These are phyloP conservation scores for Bombus soroeensis DNA, from an alignment of 1,140 invertebrate species.

Conservation along the genomic window DNA sequence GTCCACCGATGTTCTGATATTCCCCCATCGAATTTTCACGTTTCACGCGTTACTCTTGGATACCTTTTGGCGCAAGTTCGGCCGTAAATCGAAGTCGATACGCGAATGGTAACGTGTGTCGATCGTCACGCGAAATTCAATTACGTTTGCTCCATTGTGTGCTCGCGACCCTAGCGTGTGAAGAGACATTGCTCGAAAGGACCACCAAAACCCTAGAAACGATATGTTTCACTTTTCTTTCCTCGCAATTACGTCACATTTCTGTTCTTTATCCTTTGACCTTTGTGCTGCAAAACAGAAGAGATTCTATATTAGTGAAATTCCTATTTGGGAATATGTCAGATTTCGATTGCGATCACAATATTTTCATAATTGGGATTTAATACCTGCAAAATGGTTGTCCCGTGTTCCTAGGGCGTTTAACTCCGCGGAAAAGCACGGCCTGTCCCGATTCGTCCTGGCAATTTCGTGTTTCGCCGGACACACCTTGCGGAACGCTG, in stretches of 20 bases:
- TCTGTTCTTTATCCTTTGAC: not conserved
- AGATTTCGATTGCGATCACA: too few species aligned
- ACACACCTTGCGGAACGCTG: conserved; percentile 14
- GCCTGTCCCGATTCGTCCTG: conserved; percentile 14
- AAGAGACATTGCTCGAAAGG: not conserved
- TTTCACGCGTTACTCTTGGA: not conserved
- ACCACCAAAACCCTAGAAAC: not conserved
- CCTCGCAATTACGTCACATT: not conserved
- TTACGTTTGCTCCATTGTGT: not conserved
- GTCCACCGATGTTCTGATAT: not conserved
- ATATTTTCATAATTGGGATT: not conserved
- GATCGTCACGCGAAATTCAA: conserved; percentile 17
- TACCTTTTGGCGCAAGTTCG: not conserved
- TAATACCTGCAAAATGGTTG: not conserved
- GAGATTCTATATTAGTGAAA: too few species aligned
- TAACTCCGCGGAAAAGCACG: not conserved
- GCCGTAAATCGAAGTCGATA: not conserved
- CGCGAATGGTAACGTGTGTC: not conserved
- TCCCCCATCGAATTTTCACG: conserved; percentile 19
- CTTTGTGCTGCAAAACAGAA: not conserved
- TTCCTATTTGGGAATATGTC: too few species aligned
- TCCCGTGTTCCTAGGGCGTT: not conserved
- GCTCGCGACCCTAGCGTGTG: too few species aligned
- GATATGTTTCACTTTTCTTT: not conserved
- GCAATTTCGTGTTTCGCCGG: conserved; percentile 34